Conservation (phyloP, 2,113 vertebrate species). For the Neogale vison region DNA sequence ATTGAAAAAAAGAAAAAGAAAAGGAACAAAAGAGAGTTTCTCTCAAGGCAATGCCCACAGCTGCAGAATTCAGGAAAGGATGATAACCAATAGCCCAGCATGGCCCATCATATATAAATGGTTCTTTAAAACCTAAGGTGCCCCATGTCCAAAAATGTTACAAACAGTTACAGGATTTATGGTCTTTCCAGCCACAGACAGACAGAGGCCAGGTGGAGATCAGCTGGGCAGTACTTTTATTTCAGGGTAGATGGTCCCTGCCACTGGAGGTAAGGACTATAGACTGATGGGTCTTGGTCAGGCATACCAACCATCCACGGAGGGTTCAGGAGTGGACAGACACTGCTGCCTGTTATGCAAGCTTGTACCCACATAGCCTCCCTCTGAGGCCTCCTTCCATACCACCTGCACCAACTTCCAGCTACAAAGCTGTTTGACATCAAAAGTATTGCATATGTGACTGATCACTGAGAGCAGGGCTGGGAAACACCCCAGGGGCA, state of each 20-base stretch:
- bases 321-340: neutral
- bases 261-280: neutral
- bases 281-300: neutral
- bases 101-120: neutral
- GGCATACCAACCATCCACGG: neutral
- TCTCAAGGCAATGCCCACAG: neutral
- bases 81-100: neutral
- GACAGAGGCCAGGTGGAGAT: neutral
- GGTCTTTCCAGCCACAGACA: neutral
- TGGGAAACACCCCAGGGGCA: neutral
- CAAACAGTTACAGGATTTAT: neutral
- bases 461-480: neutral
- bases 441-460: neutral
- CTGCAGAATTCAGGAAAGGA: neutral
- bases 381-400: neutral
- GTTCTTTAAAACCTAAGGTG: neutral
- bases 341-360: neutral
- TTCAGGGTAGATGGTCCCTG: neutral
- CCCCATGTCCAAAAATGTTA: neutral
- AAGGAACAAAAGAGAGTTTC: neutral
- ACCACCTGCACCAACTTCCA: neutral
- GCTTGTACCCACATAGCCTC: neutral
- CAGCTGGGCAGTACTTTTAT: neutral
- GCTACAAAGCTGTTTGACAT: neutral
- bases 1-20: too few species aligned